A percentile compares a stretch with the other conserved stretches of the same genome.
phyloP scores from a whole-genome alignment of 2,888 invertebrate species.

The Busseola fusca region DNA sequence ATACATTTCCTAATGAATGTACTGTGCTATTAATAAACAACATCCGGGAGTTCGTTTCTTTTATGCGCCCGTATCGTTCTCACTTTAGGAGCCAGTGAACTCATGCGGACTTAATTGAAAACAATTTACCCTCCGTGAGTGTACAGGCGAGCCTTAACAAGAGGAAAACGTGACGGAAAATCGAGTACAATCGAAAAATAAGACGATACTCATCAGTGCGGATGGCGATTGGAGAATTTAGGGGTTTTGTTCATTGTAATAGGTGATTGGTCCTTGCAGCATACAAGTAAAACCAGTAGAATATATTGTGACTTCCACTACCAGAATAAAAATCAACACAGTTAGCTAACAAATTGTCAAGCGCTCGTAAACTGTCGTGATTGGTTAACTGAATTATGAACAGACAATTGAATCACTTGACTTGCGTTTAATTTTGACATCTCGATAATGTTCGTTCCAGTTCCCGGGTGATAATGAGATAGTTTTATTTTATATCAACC shows the following conservation, averaged over 20 bases:
- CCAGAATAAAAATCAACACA: background rate
- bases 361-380: background rate
- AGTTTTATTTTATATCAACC: too few species aligned
- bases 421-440: too few species aligned
- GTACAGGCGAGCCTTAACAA: conserved; percentile 21
- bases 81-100: conserved; percentile 35
- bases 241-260: conserved; percentile 7
- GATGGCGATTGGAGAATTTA: conserved; percentile 10
- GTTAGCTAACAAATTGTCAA: background rate
- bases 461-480: too few species aligned
- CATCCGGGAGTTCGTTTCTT: conserved; percentile 18
- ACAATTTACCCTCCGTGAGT: conserved; percentile 40
- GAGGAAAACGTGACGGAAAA: conserved; percentile 51
- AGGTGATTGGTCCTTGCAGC: too few species aligned
- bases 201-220: conserved; percentile 11
- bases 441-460: too few species aligned
- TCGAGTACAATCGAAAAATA: conserved; percentile 35
- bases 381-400: background rate
- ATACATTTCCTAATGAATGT: conserved; percentile 28
- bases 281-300: too few species aligned
- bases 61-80: conserved; percentile 27
- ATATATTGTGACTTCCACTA: too few species aligned
- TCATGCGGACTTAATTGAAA: conserved; percentile 49
- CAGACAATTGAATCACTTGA: background rate
- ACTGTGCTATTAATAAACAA: background rate